Base-by-base conservation (phyloP, 2,888 invertebrate genomes). In the Spilarctia lutea region DNA sequence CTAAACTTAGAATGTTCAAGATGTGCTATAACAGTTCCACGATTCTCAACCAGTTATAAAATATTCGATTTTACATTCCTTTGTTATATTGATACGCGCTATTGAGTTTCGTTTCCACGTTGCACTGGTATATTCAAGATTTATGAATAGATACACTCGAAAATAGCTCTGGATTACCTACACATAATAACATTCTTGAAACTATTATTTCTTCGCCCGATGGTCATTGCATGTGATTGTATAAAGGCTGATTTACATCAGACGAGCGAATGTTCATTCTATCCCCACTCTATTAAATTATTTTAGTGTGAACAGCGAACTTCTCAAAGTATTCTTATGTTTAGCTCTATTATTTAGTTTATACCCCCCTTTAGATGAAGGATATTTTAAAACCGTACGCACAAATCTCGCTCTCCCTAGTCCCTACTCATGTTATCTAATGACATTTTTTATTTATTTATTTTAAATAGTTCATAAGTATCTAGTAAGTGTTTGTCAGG, bases 91-190 rank as follows among this genome's bases (percentile, higher is more conserved):
- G 72, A 72, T 69, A 69, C 42, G 70, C 73, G 73, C 74, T 76
- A 75, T 75, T 80, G 77, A 76, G 69, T 79, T 81, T 56, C 82
- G 78, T 83, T 83, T 83, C 78, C 76, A 75, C 76, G 75, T 75
- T 77, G 78, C 83, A 77, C 72, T 82, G 72, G 79, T 83, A 83
- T 83, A 82, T 72, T 78, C 74, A 63, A 79, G 83, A 83, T 83
- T 83, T 83, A 82, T 83, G 76, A 82, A 82, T 74, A 83, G 76
- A 77, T 71, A 77, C 75, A 27, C 63, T 75, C 73, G 77, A 75
- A 79, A 83, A 83, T 83, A 83, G 78, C 77, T 70, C 75, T 77
- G 79, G 81, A 81, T 83, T 82, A 77, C 78, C 77, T 81, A 76
- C 67, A 73, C 70, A 60, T 65, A 35, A 66, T 45, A 75, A 77